A percentile compares a stretch with the other conserved stretches of the same genome.
Evolutionary conservation across 37 sponge, comb jelly and placozoan genomes (phyloP).

Genomic region (Dysidea cf. avara): DNA sequence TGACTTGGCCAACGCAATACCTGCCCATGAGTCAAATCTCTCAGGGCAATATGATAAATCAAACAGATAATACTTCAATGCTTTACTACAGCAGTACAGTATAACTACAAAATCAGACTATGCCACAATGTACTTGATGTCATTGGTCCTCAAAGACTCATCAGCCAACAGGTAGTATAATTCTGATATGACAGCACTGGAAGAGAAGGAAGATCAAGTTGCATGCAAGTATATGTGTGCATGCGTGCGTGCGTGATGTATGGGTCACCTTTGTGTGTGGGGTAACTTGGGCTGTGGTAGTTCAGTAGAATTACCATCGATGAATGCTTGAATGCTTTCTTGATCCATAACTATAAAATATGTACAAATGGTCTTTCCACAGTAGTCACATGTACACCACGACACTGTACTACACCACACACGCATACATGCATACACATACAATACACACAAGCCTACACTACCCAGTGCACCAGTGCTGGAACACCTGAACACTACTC

Average conservation of each 20-base stretch:
- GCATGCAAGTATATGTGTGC: neutral
- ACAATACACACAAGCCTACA: too few relatives aligned
- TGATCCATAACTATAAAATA: too few relatives aligned
- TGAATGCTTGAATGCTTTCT: conserved; percentile 5
- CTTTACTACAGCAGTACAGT: conserved; percentile 45
- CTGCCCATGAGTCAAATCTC: conserved; percentile 79
- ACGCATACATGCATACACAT: too few relatives aligned
- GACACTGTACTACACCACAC: too few relatives aligned
- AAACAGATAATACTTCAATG: conserved; percentile 44
- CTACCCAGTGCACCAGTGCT: too few relatives aligned
- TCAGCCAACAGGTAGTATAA: conserved; percentile 71
- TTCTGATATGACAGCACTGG: conserved; percentile 58
- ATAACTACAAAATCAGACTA: neutral
- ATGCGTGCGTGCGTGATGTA: neutral
- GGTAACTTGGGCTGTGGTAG: conserved; percentile 6
- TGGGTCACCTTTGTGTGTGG: conserved; percentile 37
- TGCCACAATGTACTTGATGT: conserved; percentile 35
- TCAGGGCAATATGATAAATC: conserved; percentile 57
- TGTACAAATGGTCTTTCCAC: too few relatives aligned
- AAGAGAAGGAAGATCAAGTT: neutral
- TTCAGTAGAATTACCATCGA: conserved; percentile 24
- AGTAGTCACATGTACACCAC: too few relatives aligned
- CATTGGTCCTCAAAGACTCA: conserved; percentile 41
- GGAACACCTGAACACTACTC: too few relatives aligned
- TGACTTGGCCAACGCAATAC: conserved; percentile 61